Evolutionary conservation across 2,113 vertebrate species (phyloP).

Genomic region (Ochotona princeps): DNA sequence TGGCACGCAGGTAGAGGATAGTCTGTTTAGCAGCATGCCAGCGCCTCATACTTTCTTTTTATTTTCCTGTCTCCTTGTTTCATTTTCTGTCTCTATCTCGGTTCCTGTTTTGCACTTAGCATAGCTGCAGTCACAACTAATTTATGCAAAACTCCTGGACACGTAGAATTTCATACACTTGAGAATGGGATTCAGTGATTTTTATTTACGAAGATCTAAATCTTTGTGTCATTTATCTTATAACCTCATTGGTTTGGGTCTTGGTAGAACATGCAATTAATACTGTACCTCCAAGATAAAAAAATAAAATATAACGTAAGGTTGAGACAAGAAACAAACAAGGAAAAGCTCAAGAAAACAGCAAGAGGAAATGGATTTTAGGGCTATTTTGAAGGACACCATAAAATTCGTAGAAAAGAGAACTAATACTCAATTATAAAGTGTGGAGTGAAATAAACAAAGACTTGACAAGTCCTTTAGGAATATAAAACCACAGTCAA

Average conservation of each 20-base stretch:
- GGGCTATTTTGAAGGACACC: background rate
- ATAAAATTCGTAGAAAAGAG: background rate
- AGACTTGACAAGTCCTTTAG: background rate
- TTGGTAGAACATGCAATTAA: background rate
- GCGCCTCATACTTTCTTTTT: no score
- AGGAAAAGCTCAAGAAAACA: background rate
- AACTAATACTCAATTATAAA: background rate
- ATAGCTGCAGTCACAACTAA: background rate
- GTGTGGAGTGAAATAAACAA: background rate
- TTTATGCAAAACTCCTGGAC: background rate
- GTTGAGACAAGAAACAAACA: background rate
- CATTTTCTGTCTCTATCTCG: no score
- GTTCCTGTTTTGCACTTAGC: no score
- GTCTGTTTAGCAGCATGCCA: no score
- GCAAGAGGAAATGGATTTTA: background rate
- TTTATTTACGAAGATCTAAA: background rate
- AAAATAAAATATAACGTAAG: background rate
- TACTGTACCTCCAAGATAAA: background rate
- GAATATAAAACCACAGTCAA: background rate
- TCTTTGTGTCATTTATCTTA: background rate
- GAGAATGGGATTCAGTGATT: background rate
- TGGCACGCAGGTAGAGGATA: no score
- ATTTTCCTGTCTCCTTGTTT: no score
- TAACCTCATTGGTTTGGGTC: background rate
- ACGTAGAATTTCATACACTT: background rate